phyloP scores from a whole-genome alignment of 2,113 vertebrate genomes.

The Zapus hudsonius region DNA sequence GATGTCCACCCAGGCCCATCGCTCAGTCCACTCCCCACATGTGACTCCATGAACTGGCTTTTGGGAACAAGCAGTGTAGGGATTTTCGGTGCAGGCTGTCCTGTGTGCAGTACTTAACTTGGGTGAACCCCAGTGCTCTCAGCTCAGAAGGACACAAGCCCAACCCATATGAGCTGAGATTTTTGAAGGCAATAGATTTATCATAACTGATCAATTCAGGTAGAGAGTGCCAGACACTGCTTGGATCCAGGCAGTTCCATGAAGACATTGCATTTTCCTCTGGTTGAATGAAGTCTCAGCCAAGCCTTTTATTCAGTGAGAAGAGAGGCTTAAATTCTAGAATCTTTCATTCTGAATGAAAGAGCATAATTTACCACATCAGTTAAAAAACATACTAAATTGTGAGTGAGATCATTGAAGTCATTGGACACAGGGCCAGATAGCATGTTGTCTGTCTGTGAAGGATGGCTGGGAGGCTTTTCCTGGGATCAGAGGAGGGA shows the following conservation, averaged over 20 bases:
- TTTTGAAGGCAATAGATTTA: not conserved
- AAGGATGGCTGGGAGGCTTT: accelerated
- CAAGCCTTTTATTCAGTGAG: not conserved
- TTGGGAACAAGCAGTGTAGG: not conserved
- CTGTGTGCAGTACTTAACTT: not conserved
- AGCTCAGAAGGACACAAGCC: not conserved
- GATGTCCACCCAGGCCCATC: not conserved
- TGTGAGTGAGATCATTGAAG: not conserved
- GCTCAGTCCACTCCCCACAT: not conserved
- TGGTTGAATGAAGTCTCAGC: not conserved
- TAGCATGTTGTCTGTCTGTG: accelerated
- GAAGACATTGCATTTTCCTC: not conserved
- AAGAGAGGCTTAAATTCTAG: not conserved
- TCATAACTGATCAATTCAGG: not conserved
- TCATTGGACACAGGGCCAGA: not conserved
- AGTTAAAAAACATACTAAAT: not conserved
- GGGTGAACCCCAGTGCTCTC: not conserved
- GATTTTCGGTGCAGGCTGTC: not conserved
- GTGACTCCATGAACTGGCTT: too few species aligned
- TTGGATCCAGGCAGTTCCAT: not conserved
- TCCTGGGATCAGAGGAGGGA: too few species aligned
- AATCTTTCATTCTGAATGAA: not conserved
- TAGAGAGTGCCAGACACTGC: not conserved
- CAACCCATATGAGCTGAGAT: not conserved
- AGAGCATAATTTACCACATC: not conserved